These are phyloP conservation scores for Drosophila niveifrons DNA, from an alignment of 2,888 invertebrate species.

Conservation along the genomic window DNA sequence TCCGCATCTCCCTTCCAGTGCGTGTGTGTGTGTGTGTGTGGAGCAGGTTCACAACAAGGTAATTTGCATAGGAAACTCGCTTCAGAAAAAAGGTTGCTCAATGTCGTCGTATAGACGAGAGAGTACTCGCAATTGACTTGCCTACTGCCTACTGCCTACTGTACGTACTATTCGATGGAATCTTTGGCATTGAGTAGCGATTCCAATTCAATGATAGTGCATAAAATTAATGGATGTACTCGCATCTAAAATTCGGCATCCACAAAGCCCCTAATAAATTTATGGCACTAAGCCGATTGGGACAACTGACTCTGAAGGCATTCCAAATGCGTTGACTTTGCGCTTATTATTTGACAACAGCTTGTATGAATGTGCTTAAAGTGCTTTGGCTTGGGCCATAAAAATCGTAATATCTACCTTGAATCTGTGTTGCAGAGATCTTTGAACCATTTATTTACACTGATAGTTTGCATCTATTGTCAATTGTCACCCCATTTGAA, in stretches of 20 bases:
- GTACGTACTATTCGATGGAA: constrained; percentile 13
- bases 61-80: constrained; percentile 69
- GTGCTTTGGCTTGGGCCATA: constrained; percentile 42
- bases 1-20: not conserved
- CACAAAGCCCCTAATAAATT: constrained; percentile 52
- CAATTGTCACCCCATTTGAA: constrained; percentile 51
- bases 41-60: constrained; percentile 26
- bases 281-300: constrained; percentile 50
- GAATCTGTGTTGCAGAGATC: constrained; percentile 7
- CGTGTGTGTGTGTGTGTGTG: constrained; percentile 1
- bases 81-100: constrained; percentile 59
- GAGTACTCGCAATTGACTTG: not conserved
- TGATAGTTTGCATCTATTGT: constrained; percentile 30
- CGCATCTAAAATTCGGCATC: constrained; percentile 25
- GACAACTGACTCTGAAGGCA: constrained; percentile 8
- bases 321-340: constrained; percentile 2
- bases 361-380: constrained; percentile 38
- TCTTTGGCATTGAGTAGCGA: constrained; percentile 37
- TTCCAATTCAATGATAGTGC: constrained; percentile 73
- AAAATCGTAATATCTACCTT: constrained; percentile 42
- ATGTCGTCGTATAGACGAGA: constrained; percentile 37
- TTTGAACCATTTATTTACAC: constrained; percentile 11
- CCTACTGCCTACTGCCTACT: constrained; percentile 2
- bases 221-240: constrained; percentile 63
- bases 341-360: constrained; percentile 41